Evolutionary conservation across 2,113 vertebrate genomes (phyloP).

Genomic region (Theropithecus gelada): DNA sequence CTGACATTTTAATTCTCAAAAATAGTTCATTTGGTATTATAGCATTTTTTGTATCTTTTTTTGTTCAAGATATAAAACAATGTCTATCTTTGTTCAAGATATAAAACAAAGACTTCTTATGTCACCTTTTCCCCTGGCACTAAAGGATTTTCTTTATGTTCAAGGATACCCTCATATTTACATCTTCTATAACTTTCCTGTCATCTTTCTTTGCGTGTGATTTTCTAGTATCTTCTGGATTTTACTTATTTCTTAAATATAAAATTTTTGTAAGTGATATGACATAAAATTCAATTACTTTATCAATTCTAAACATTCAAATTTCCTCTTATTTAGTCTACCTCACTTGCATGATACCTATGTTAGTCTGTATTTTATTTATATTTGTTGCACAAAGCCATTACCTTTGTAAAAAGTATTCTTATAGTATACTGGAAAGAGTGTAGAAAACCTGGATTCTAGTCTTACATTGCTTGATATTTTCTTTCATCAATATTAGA

Average conservation of each 20-base stretch:
- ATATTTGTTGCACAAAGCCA: not conserved
- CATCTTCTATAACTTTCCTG: not conserved
- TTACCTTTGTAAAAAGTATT: not conserved
- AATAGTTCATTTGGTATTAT: not conserved
- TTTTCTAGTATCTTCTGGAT: not conserved
- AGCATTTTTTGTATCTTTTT: not conserved
- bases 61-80: not conserved
- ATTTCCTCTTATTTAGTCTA: not conserved
- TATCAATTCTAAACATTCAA: not conserved
- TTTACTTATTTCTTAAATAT: not conserved
- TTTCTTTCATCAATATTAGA: not conserved
- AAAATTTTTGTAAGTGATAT: not conserved
- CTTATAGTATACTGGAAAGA: not conserved
- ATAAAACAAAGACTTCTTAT: not conserved
- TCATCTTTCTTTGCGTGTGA: not conserved
- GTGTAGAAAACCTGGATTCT: not conserved
- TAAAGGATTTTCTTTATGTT: not conserved
- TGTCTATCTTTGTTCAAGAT: not conserved
- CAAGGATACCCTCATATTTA: not conserved
- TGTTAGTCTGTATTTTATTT: not conserved
- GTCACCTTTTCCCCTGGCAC: not conserved
- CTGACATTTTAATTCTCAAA: not conserved
- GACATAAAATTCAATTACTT: not conserved
- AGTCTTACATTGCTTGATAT: not conserved
- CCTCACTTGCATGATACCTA: not conserved